Percentiles rank a stretch among this genome's conserved stretches.
Conservation (phyloP, 2,888 invertebrate species). For the Venusia cambrica region DNA sequence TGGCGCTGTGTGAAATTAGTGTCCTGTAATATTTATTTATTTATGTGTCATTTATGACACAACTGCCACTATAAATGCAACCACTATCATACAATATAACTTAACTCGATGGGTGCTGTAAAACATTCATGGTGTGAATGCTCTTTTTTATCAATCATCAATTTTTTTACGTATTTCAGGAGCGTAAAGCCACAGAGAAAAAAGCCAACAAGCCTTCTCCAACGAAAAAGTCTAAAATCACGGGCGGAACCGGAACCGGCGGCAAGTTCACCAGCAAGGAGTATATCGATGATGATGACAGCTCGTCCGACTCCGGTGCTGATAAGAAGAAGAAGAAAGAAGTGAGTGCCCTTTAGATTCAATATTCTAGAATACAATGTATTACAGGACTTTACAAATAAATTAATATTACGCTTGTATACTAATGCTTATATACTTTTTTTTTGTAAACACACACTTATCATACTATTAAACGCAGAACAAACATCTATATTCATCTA, state of each 20-base stretch:
- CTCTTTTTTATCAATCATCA: not conserved
- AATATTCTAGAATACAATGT: not conserved
- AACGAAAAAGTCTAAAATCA: slow-evolving; percentile 54
- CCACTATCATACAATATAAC: no score
- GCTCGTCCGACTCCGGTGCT: slow-evolving; percentile 80
- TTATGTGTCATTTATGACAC: no score
- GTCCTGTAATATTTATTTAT: no score
- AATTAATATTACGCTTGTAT: no score
- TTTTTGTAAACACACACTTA: no score
- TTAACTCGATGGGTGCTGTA: no score
- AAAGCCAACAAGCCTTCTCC: slow-evolving; percentile 50
- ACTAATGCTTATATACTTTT: slow-evolving; percentile 18
- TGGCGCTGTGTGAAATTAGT: no score
- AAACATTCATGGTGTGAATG: not conserved
- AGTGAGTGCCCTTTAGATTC: slow-evolving; percentile 37
- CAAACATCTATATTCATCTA: no score
- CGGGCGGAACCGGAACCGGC: slow-evolving; percentile 69
- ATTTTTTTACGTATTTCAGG: no score
- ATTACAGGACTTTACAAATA: no score
- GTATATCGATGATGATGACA: slow-evolving; percentile 90
- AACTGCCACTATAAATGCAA: no score
- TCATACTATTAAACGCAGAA: no score
- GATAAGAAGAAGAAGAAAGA: slow-evolving; percentile 75
- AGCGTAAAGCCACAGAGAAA: slow-evolving; percentile 59
- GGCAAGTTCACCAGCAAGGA: slow-evolving; percentile 93